Percentiles rank a stretch among this genome's conserved stretches.
Evolutionary conservation across 2,113 vertebrate genomes (phyloP).

Genomic region (Scartelaos histophorus): DNA sequence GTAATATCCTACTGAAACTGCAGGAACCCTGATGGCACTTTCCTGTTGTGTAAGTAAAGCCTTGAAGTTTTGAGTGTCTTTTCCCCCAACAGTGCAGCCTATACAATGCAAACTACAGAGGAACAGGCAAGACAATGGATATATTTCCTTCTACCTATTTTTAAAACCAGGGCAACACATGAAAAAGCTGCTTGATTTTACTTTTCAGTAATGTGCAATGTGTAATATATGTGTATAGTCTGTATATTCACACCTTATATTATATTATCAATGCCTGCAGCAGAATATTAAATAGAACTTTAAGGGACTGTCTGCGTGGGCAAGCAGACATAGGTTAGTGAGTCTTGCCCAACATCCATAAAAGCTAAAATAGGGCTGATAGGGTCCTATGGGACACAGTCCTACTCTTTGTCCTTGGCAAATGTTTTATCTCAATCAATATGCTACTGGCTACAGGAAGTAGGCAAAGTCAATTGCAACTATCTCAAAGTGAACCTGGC

Average conservation of each 20-base stretch:
- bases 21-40: slow-evolving; percentile 36
- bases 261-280: no score
- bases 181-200: slow-evolving; percentile 32
- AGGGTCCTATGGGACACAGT: no score
- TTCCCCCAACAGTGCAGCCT: background rate
- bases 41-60: slow-evolving; percentile 57
- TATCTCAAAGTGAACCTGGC: no score
- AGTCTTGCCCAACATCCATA: no score
- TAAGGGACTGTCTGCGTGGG: no score
- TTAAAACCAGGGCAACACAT: slow-evolving; percentile 39
- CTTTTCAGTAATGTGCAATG: slow-evolving; percentile 27
- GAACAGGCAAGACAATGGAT: slow-evolving; percentile 48
- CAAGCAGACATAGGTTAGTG: no score
- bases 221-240: no score
- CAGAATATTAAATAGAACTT: no score
- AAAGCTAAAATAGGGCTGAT: no score
- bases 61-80: slow-evolving; percentile 10
- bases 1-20: slow-evolving; percentile 6
- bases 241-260: background rate
- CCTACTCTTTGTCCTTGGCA: background rate
- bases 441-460: slow-evolving; percentile 8
- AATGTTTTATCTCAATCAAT: slow-evolving; percentile 17
- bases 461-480: background rate
- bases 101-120: slow-evolving; percentile 49
- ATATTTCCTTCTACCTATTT: slow-evolving; percentile 50